Base-by-base conservation (phyloP, 1,140 invertebrate species). In the Choristoneura fumiferana region DNA sequence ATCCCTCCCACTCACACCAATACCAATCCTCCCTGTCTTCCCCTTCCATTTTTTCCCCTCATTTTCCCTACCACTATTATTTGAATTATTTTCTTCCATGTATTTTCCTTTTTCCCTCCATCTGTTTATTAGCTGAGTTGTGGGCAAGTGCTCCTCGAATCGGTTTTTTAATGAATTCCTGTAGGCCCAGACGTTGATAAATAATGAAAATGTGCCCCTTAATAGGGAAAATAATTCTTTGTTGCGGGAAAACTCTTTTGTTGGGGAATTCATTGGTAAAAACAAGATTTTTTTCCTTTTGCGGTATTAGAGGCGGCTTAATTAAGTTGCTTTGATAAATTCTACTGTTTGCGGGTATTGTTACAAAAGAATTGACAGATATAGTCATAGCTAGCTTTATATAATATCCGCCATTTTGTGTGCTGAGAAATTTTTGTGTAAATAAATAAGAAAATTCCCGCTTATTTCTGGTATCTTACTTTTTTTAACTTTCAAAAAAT, bases 61-160 rank as follows among this genome's bases (percentile, higher is more conserved):
- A 71, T 81, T 86, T 84, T 82, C 78, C 80, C 70, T 79, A 81
- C 77, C 75, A 76, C 68, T 87, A 85, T 84, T 86, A 84, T 86
- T 84, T 18, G 33, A 36, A 36, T 36, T 14, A 29, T 43, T 82
- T 81, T 6, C 78, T 79, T 70, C 78, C 82, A 79, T 79, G 77
- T 84, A 80, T 84, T 82, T 84, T 74, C 80, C 73, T 81, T 71
- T 74, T 69, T 71, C 69, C 77, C 69, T 66, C 64, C 67, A 57
- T 63, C 67, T 84, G 75, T 83, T 81, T 86, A 87, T 86, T 81
- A 76, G 78, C 76, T 69, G 71, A 69, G 77, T 77, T 81, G 78
- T 71, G 84, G 79, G 63, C 77, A 82, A 85, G 81, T 78, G 78
- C 71, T 67, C 69, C 69, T 12, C 59, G 69, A 68, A 69, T 74